Percentiles rank a stretch among this genome's conserved stretches.
These are phyloP conservation scores for Achroia grisella DNA, from an alignment of 1,140 invertebrate genomes.

Conservation along the genomic window DNA sequence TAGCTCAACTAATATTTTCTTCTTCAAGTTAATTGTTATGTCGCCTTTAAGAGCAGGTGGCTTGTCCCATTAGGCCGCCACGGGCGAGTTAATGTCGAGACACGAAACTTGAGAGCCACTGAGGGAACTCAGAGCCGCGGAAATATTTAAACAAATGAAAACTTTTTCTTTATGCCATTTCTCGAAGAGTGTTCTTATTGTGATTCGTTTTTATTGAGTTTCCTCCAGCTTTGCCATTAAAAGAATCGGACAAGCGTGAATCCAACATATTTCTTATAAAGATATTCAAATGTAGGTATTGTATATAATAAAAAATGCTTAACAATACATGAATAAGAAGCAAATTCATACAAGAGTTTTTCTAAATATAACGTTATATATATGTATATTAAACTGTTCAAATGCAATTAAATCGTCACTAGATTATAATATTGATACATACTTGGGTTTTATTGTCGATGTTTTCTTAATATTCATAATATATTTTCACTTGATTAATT, in stretches of 20 bases:
- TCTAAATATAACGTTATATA: too few relatives aligned
- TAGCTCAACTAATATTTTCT: slow-evolving; percentile 69
- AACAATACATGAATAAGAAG: too few relatives aligned
- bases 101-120: slow-evolving; percentile 49
- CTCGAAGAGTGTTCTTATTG: slow-evolving; percentile 48
- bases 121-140: slow-evolving; percentile 39
- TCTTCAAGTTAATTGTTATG: slow-evolving; percentile 68
- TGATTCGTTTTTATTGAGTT: slow-evolving; percentile 62
- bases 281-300: too few relatives aligned
- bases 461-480: too few relatives aligned
- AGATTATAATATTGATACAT: too few relatives aligned
- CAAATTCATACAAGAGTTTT: too few relatives aligned
- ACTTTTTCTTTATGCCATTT: slow-evolving; percentile 63
- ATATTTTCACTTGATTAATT: too few relatives aligned
- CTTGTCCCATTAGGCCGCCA: slow-evolving; percentile 54
- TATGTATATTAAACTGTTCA: too few relatives aligned
- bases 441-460: too few relatives aligned
- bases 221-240: slow-evolving; percentile 29
- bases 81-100: slow-evolving; percentile 41
- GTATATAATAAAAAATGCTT: too few relatives aligned
- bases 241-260: slow-evolving; percentile 30
- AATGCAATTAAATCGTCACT: too few relatives aligned
- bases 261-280: background rate
- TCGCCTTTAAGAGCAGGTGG: slow-evolving; percentile 67
- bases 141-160: slow-evolving; percentile 73